Base-by-base conservation (phyloP, 2,113 vertebrate species). In the Cryptoleucopteryx plumbea region DNA sequence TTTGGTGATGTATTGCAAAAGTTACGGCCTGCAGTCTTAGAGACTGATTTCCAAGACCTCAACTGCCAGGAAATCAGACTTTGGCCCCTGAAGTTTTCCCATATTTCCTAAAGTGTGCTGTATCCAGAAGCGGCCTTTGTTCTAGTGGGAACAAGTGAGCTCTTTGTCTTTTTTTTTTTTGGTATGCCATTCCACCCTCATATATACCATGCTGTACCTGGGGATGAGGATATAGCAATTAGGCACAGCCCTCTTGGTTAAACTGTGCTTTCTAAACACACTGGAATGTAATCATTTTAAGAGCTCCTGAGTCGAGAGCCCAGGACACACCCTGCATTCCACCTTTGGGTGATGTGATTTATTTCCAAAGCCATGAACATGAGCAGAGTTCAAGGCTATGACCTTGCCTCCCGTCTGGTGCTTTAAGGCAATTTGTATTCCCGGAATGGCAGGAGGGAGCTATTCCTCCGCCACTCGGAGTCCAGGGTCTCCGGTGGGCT, bases 321-420 rank as follows among this genome's bases (percentile, higher is more conserved):
- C 27, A 45, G 71, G 93, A 94, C 96, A 96, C 94, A 94, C 96
- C 96, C 95, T 93, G 82, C 94, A 96, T 96, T 97, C 93, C 94
- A 92, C 90, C 90, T 95, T 92, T 92, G 58, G 79, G 59, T 86
- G 90, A 52, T 78, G 83, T 94, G 86, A 94, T 97, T 97, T 92
- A 96, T 96, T 97, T 94, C 85, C 90, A 95, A 92, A 96, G 71
- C 85, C 90, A 47, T 78, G 88, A 92, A 73, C 79, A 58, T 40
- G 25, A 80, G 42, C 88, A 78, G 85, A 95, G 92, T 96, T 96
- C 96, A 94, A 95, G 93, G 85, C 90, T 93, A 16, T 22, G 92
- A 95, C 96, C 95, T 90, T 92, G 67, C 82, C 71, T 93, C 82
- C 47, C 0, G 11, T 92, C 92, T 96, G 88, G 38, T 94, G 82